Percentiles rank a stretch among this genome's conserved stretches.
Conservation (phyloP, 2,797 vertebrate genomes). For the Gallinago stenura region DNA sequence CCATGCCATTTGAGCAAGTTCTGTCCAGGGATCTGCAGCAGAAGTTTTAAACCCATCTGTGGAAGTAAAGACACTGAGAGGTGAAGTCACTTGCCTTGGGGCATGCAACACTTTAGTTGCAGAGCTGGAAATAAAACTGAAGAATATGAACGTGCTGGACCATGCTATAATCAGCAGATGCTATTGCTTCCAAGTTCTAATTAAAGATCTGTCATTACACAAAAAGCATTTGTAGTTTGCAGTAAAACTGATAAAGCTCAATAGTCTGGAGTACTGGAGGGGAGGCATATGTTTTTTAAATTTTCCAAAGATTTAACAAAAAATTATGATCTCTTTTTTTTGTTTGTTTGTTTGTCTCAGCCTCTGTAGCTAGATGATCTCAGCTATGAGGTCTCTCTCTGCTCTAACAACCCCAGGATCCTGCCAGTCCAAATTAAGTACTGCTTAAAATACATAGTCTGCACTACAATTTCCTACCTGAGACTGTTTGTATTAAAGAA, state of each 20-base stretch:
- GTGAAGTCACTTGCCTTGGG: slow-evolving; percentile 62
- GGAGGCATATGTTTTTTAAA: slow-evolving; percentile 12
- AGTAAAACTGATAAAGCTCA: slow-evolving; percentile 55
- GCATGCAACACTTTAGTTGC: slow-evolving; percentile 22
- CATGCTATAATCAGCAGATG: slow-evolving; percentile 50
- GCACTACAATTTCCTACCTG: slow-evolving; percentile 2
- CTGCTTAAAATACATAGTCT: background rate
- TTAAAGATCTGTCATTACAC: slow-evolving; percentile 60
- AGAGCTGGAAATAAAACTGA: slow-evolving; percentile 61
- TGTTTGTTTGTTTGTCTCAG: background rate
- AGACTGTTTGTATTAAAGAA: background rate
- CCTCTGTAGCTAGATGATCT: background rate
- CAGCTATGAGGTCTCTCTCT: background rate
- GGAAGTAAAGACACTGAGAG: background rate
- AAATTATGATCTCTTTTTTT: background rate
- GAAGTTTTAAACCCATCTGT: background rate
- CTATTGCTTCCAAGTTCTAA: slow-evolving; percentile 59
- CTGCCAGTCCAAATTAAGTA: background rate
- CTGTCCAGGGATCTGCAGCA: background rate
- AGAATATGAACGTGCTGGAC: slow-evolving; percentile 48
- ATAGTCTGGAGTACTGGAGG: background rate
- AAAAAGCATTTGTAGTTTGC: slow-evolving; percentile 46
- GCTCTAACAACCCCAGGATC: background rate
- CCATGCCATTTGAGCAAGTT: background rate
- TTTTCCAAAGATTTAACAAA: background rate